Evolutionary conservation across 1,140 invertebrate species (phyloP), one percentile per base, ranked within the genome.

Genomic region (Nymphalis io): DNA sequence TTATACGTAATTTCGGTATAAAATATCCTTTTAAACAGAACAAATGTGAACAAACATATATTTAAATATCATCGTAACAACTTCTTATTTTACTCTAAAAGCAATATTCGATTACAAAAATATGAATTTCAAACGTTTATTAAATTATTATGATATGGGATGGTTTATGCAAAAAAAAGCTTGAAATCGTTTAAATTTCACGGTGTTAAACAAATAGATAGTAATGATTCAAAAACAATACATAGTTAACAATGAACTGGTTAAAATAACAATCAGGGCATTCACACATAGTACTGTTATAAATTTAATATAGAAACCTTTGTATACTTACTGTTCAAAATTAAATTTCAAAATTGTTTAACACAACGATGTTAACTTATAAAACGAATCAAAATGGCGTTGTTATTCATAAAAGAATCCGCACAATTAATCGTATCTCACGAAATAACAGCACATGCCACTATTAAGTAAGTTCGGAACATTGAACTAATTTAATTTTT

Each of bases 401-500:
- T 11, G 18, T 57, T 38, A 53, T 20, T 74, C 70, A 74, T 78
- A 75, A 78, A 78, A 74, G 66, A 70, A 76, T 80, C 73, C 69
- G 78, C 80, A 80, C 78, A 85, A 82, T 82, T 79, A 79, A n/a
- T 66, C 20, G 51, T 69, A 72, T 81, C 78, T 76, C 78, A 75
- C 71, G 71, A 79, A 85, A 85, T 84, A 86, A 84, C 78, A 81
- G 80, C 83, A 86, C 84, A 86, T 84, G 85, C 78, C 62, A 86
- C 73, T 82, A 78, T 81, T 79, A 84, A 84, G 70, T 78, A 73
- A 76, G 67, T 68, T 69, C 74, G 73, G 77, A 81, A 81, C 72
- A 63, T 65, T 63, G 67, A 60, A 69, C 69, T 80, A 75, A 74
- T 75, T 74, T 80, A 80, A 81, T 80, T 84, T 79, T 77, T 73